These are phyloP conservation scores for Bombus breviceps DNA, from an alignment of 1,140 invertebrate species.

Conservation along the genomic window DNA sequence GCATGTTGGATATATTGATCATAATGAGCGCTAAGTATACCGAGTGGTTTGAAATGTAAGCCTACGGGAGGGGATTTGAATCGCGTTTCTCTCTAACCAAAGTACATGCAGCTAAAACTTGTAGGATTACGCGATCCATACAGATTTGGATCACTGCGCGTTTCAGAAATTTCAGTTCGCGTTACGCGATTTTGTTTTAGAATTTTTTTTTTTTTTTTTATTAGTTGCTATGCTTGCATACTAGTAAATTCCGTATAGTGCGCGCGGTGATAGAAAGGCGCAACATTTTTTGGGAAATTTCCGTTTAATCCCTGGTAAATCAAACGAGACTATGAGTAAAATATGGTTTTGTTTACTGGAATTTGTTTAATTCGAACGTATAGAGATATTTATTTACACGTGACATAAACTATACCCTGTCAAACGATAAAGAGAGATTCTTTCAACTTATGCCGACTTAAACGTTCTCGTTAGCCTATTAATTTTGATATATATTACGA, in stretches of 20 bases:
- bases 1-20: neutral
- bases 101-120: neutral
- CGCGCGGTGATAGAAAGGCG: neutral
- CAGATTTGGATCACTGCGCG: neutral
- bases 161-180: neutral
- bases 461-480: neutral
- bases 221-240: neutral
- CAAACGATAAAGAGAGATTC: neutral
- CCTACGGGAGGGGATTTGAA: neutral
- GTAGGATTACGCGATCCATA: too few species aligned
- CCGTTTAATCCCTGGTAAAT: neutral
- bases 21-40: neutral
- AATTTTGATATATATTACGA: neutral
- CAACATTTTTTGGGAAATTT: neutral
- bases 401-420: neutral
- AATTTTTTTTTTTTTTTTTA: neutral
- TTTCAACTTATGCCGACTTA: neutral
- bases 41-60: neutral
- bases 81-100: neutral
- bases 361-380: neutral
- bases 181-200: neutral
- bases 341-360: conserved; percentile 1
- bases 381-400: neutral
- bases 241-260: neutral
- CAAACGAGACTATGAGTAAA: neutral